phyloP scores from a whole-genome alignment of 2,797 vertebrate species.

The Tamandua tetradactyla region DNA sequence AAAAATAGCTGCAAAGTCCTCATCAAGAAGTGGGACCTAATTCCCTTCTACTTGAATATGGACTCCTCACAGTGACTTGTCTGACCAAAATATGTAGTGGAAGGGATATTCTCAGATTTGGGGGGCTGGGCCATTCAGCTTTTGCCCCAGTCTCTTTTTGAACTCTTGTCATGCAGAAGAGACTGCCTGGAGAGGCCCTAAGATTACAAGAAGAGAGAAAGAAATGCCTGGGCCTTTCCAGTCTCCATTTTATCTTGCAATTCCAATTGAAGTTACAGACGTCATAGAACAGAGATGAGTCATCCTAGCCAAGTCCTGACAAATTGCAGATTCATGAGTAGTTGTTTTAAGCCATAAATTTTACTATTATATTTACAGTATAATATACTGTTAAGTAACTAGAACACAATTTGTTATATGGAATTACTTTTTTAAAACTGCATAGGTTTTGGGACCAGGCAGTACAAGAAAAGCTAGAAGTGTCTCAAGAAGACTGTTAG shows the following conservation, averaged over 20 bases:
- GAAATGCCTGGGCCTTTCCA: neutral
- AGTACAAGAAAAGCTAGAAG: neutral
- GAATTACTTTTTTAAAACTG: neutral
- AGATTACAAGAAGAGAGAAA: neutral
- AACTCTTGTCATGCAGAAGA: neutral
- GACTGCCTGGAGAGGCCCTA: neutral
- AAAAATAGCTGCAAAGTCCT: neutral
- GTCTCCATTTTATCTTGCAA: neutral
- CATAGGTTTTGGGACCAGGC: neutral
- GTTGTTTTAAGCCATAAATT: neutral
- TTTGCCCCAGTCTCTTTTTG: neutral
- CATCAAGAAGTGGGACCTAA: neutral
- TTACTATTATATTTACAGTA: too few species aligned
- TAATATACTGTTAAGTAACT: neutral
- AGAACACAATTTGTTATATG: neutral
- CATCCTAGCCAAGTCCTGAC: neutral
- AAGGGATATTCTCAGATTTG: neutral
- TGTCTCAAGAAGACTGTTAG: neutral
- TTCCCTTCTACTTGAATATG: neutral
- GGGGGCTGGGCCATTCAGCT: neutral
- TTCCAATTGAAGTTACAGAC: neutral
- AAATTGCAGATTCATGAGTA: neutral
- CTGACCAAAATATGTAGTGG: neutral
- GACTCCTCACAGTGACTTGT: neutral
- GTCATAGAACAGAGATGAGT: neutral